Conservation (phyloP, 2,888 invertebrate species). For the Calliopum simillimum region DNA sequence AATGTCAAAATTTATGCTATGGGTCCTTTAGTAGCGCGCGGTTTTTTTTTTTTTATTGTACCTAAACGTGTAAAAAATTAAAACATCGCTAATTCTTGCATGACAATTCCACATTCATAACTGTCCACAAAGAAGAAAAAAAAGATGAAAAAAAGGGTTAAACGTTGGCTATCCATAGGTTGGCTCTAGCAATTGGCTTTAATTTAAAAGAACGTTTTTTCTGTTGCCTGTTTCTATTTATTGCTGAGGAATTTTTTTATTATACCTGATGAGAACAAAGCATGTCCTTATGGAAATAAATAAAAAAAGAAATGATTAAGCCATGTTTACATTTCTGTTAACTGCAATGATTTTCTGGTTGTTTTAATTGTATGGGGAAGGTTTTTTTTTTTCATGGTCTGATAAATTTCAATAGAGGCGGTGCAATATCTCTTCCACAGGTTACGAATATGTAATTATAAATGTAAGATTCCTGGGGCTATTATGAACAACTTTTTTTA, state of each 20-base stretch:
- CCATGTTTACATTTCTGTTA: conserved; percentile 30
- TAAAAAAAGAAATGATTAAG: conserved; percentile 11
- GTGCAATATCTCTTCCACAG: too few relatives aligned
- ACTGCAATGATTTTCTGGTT: conserved; percentile 22
- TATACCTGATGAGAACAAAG: neutral
- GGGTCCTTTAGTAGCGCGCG: neutral
- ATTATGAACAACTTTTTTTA: too few relatives aligned
- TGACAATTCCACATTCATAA: conserved; percentile 66
- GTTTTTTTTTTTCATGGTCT: conserved; percentile 63
- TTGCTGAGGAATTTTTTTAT: conserved; percentile 1
- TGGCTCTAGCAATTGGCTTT: neutral
- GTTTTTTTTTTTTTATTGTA: conserved; percentile 19
- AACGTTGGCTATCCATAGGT: conserved; percentile 24
- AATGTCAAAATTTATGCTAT: conserved; percentile 54
- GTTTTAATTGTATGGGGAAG: conserved; percentile 43
- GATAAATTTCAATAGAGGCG: conserved; percentile 36
- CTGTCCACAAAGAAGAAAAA: conserved; percentile 32
- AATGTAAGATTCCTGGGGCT: too few relatives aligned
- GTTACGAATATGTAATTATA: too few relatives aligned
- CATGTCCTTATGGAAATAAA: conserved; percentile 27
- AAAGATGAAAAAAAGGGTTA: conserved; percentile 39
- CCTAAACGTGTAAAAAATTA: conserved; percentile 35
- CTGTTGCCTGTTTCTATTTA: neutral
- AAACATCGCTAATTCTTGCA: conserved; percentile 64
- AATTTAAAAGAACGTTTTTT: neutral